A percentile compares a stretch with the other conserved stretches of the same genome.
phyloP scores from a whole-genome alignment of 2,888 invertebrate genomes.

The Venusia cambrica region DNA sequence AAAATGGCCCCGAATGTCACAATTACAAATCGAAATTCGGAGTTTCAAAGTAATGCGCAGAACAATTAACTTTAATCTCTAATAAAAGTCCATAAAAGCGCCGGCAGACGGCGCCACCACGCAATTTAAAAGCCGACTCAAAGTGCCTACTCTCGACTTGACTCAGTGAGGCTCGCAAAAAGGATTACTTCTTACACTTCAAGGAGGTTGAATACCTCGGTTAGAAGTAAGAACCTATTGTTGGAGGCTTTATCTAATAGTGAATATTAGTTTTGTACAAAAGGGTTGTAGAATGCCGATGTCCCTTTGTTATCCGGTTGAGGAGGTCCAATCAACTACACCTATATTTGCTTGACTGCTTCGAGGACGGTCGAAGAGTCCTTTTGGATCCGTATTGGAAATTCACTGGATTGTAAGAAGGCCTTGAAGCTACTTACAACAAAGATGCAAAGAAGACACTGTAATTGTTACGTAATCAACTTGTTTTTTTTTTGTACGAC shows the following conservation, averaged over 20 bases:
- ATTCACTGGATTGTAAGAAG: constrained; percentile 16
- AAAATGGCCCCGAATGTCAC: too few relatives aligned
- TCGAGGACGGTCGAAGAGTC: constrained; percentile 17
- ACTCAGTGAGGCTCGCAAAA: constrained; percentile 32
- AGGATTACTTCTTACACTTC: constrained; percentile 61
- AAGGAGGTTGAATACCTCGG: constrained; percentile 28
- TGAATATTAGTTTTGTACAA: constrained; percentile 16
- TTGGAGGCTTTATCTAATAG: constrained; percentile 23
- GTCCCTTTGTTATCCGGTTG: constrained; percentile 25
- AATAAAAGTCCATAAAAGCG: constrained; percentile 24
- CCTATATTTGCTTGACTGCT: constrained; percentile 25
- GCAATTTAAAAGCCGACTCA: constrained; percentile 35
- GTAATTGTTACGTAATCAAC: too few relatives aligned
- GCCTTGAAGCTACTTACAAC: constrained; percentile 2
- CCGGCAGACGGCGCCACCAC: constrained; percentile 38
- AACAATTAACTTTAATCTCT: constrained; percentile 25
- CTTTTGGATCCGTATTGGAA: constrained; percentile 13
- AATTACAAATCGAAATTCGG: too few relatives aligned
- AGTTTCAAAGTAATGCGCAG: too few relatives aligned
- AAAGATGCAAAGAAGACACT: too few relatives aligned
- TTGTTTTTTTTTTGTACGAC: too few relatives aligned
- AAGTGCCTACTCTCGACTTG: constrained; percentile 31
- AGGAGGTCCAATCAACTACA: constrained; percentile 26
- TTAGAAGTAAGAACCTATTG: constrained; percentile 21
- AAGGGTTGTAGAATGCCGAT: constrained; percentile 24